phyloP scores from a whole-genome alignment of 2,113 vertebrate genomes.

The Capra hircus region DNA sequence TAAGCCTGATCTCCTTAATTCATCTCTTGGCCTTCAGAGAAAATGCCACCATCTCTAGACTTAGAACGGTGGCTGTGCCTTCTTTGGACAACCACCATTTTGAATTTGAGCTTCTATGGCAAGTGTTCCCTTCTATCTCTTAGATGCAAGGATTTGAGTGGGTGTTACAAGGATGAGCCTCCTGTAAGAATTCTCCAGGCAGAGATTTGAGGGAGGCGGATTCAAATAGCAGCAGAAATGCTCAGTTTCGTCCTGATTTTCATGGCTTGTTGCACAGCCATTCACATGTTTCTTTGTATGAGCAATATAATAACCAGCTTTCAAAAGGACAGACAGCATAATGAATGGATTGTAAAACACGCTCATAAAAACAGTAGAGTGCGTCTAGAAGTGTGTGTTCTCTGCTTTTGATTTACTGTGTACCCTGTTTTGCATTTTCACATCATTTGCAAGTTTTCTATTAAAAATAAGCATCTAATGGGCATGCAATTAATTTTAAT shows the following conservation, averaged over 20 bases:
- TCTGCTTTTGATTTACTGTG: conserved; percentile 78
- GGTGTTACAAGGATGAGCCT: neutral
- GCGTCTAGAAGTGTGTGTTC: conserved; percentile 76
- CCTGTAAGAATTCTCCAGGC: neutral
- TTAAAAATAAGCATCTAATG: conserved; percentile 77
- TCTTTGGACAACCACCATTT: neutral
- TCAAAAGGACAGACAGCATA: conserved; percentile 83
- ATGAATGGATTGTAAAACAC: conserved; percentile 83
- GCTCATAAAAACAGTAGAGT: conserved; percentile 83
- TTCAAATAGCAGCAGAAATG: conserved; percentile 49
- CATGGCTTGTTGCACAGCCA: conserved; percentile 78
- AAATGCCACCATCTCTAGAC: neutral
- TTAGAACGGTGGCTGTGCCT: neutral
- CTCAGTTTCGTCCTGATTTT: conserved; percentile 74
- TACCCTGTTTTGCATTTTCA: conserved; percentile 76
- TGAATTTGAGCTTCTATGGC: neutral
- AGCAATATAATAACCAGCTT: conserved; percentile 81
- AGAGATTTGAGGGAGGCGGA: conserved; percentile 41
- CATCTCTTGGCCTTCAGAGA: neutral
- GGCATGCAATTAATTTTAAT: conserved; percentile 75
- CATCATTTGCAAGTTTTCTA: conserved; percentile 77
- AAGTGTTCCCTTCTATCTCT: neutral
- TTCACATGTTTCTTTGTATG: conserved; percentile 76
- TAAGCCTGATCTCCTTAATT: neutral
- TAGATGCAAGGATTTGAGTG: neutral